Evolutionary conservation across 2,113 vertebrate species (phyloP).

Genomic region (Campylorhamphus procurvoides): DNA sequence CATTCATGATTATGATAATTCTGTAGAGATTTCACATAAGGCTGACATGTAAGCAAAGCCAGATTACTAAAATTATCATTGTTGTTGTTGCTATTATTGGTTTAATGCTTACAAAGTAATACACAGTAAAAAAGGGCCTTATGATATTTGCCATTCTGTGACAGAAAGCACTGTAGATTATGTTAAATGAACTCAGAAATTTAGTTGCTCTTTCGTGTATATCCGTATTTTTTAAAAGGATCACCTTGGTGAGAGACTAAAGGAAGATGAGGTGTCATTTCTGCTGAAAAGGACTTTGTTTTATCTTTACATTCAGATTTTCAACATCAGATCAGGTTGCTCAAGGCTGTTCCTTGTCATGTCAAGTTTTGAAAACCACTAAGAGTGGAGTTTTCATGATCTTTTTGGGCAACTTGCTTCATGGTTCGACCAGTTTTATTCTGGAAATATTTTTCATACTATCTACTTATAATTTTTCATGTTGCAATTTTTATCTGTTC

Average conservation of each 20-base stretch:
- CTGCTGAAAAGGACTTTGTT: neutral
- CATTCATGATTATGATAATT: neutral
- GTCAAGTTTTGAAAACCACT: neutral
- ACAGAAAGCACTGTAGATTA: neutral
- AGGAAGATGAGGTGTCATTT: neutral
- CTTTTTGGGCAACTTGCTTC: neutral
- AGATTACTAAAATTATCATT: neutral
- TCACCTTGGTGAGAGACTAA: neutral
- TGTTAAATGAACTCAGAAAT: neutral
- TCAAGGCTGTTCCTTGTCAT: neutral
- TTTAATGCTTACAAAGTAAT: neutral
- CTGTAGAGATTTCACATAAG: neutral
- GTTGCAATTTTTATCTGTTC: neutral
- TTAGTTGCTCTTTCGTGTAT: neutral
- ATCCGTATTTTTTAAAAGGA: neutral
- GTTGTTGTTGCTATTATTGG: neutral
- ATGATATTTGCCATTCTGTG: neutral
- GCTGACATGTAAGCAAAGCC: neutral
- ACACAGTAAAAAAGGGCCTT: neutral
- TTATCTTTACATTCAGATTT: neutral
- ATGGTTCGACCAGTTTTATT: neutral
- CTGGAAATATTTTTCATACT: neutral
- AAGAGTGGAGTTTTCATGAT: neutral
- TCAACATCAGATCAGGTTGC: neutral
- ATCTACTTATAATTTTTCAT: neutral